Percentiles rank a stretch among this genome's conserved stretches.
phyloP scores from a whole-genome alignment of 1,140 invertebrate genomes.

The Caenorhabditis tropicalis region DNA sequence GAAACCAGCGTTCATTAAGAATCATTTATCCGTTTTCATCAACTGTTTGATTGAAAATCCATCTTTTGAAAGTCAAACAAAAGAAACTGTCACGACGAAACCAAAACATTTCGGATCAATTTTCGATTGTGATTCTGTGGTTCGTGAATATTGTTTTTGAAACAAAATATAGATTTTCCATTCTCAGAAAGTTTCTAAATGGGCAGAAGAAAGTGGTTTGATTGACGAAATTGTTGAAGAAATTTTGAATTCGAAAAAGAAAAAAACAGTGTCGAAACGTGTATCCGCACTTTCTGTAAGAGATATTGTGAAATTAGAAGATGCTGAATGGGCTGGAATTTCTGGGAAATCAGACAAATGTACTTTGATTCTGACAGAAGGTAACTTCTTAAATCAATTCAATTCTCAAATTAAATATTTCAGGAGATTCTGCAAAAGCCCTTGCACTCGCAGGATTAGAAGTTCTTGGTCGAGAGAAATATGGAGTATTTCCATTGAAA shows the following conservation, averaged over 20 bases:
- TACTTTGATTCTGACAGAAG: constrained; percentile 96
- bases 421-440: constrained; percentile 94
- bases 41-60: constrained; percentile 98
- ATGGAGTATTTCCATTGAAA: constrained; percentile 92
- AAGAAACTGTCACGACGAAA: constrained; percentile 92
- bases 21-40: constrained; percentile 94
- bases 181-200: constrained; percentile 80
- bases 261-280: background rate
- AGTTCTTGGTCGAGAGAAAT: constrained; percentile 90
- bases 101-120: constrained; percentile 93
- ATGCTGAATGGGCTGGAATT: constrained; percentile 91
- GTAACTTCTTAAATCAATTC: background rate
- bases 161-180: constrained; percentile 78
- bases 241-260: constrained; percentile 76
- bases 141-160: background rate
- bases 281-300: constrained; percentile 65
- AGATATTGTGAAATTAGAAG: constrained; percentile 90
- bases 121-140: constrained; percentile 81
- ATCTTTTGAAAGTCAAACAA: constrained; percentile 98
- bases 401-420: too few species aligned
- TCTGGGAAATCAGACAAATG: constrained; percentile 83
- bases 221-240: constrained; percentile 87
- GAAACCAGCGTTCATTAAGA: constrained; percentile 87
- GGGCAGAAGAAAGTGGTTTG: constrained; percentile 85
- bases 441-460: constrained; percentile 92